Evolutionary conservation across 1,140 invertebrate genomes (phyloP), one percentile per base, ranked within the genome.

Genomic region (Pararge aegeria): DNA sequence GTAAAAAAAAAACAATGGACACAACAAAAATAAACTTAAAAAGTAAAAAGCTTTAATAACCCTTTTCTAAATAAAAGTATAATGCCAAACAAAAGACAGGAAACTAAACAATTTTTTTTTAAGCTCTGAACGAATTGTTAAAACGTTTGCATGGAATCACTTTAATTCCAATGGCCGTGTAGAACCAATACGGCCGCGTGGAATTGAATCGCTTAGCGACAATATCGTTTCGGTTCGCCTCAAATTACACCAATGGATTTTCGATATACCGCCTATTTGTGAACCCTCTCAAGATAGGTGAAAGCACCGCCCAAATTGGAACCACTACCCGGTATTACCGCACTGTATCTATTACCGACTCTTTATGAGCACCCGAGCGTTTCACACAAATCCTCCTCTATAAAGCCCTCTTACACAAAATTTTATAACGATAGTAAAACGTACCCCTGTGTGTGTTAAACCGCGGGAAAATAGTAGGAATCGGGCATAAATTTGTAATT

Each of bases 201-300:
- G 64, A 78, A 84, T 79, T 80, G 78, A 82, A 80, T 75, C 74
- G 73, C 72, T 78, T 75, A 75, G 75, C 73, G 80, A 73, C 78
- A 74, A 81, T 78, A 74, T 80, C 73, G 72, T 67, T 75, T 68
- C 66, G 69, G 73, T 66, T 70, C 65, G 66, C 78, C 80, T 71
- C 78, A 86, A 83, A 81, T 84, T 78, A 83, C 80, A 61, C 52
- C 61, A 80, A 83, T 82, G 72, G 74, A 70, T 83, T 83, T 78
- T 79, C 80, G 74, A 87, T 83, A 81, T 73, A 87, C 73, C 71
- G 66, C 66, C 65, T 71, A 75, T 75, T 76, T 66, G 66, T 63
- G 60, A 56, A 66, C 52, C 64, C 69, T 67, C 74, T 80, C 78
- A 74, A 80, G 57, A 76, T 71, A 75, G 61, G 66, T 75, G 60